These are phyloP conservation scores for Micrasema longulum DNA, from an alignment of 1,140 invertebrate genomes.

Conservation along the genomic window DNA sequence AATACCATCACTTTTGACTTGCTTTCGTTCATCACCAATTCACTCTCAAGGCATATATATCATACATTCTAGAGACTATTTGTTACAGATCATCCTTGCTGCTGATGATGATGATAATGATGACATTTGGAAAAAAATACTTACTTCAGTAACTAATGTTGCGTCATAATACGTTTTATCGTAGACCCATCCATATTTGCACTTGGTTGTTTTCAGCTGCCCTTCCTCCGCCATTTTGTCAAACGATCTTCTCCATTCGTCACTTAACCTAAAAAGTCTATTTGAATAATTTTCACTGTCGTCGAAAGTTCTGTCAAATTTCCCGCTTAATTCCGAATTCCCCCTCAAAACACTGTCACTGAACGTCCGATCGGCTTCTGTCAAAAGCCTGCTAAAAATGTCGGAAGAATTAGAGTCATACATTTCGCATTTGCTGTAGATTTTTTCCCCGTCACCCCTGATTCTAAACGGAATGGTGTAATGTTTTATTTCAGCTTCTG, in stretches of 20 bases:
- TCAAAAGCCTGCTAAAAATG: conserved; percentile 44
- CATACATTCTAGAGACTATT: too few species aligned
- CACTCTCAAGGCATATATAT: too few species aligned
- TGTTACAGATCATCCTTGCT: too few species aligned
- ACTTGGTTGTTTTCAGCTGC: conserved; percentile 55
- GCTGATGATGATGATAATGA: too few species aligned
- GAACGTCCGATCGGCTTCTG: conserved; percentile 51
- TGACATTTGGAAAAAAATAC: too few species aligned
- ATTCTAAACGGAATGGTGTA: conserved; percentile 67
- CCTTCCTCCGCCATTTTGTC: conserved; percentile 18
- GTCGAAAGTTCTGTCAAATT: conserved; percentile 36
- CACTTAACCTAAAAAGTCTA: conserved; percentile 38
- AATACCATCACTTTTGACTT: too few species aligned
- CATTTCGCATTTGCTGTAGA: conserved; percentile 74
- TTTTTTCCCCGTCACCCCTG: conserved; percentile 64
- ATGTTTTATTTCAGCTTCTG: conserved; percentile 68
- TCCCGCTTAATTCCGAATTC: neutral
- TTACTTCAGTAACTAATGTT: conserved; percentile 71
- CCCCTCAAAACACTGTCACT: conserved; percentile 52
- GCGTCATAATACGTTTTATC: conserved; percentile 68
- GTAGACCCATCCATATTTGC: conserved; percentile 69
- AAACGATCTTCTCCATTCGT: conserved; percentile 35
- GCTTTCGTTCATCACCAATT: too few species aligned
- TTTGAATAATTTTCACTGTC: conserved; percentile 1
- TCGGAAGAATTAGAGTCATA: conserved; percentile 78